A percentile compares a stretch with the other conserved stretches of the same genome.
Evolutionary conservation across 2,888 invertebrate genomes (phyloP).

Genomic region (Zeuzera pyrina): DNA sequence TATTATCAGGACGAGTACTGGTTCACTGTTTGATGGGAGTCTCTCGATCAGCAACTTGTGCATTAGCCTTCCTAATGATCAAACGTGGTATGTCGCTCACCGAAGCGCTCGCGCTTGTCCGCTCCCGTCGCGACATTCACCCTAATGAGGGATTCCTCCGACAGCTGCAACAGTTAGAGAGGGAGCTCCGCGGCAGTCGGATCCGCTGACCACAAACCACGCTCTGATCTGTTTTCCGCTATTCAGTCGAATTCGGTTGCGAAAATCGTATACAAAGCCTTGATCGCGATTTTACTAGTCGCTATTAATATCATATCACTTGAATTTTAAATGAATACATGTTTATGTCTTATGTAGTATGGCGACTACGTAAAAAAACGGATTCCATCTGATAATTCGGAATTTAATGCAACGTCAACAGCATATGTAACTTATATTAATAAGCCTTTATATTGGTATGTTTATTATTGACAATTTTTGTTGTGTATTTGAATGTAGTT

Average conservation of each 20-base stretch:
- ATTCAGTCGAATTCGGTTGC: conserved; percentile 28
- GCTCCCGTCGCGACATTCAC: conserved; percentile 79
- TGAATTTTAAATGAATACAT: too few species aligned
- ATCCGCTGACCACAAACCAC: conserved; percentile 58
- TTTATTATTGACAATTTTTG: too few species aligned
- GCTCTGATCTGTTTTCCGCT: conserved; percentile 31
- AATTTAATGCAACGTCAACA: too few species aligned
- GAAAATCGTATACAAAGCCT: conserved; percentile 46
- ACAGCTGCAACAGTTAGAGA: conserved; percentile 80
- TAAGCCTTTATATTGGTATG: too few species aligned
- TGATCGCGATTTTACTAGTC: conserved; percentile 42
- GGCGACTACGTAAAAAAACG: too few species aligned
- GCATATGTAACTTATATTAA: too few species aligned
- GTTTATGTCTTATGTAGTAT: too few species aligned
- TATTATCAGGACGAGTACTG: conserved; percentile 77
- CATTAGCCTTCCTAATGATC: conserved; percentile 87
- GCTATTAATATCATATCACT: too few species aligned
- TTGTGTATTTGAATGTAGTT: too few species aligned
- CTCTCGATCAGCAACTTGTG: conserved; percentile 86
- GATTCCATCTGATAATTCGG: too few species aligned
- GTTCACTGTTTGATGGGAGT: conserved; percentile 89
- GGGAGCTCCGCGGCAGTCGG: conserved; percentile 70
- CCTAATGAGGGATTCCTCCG: conserved; percentile 87
- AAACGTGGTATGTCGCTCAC: conserved; percentile 81
- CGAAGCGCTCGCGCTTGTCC: conserved; percentile 81